Evolutionary conservation across 2,113 vertebrate genomes (phyloP), one percentile per base, ranked within the genome.

Genomic region (Opisthocomus hoazin): DNA sequence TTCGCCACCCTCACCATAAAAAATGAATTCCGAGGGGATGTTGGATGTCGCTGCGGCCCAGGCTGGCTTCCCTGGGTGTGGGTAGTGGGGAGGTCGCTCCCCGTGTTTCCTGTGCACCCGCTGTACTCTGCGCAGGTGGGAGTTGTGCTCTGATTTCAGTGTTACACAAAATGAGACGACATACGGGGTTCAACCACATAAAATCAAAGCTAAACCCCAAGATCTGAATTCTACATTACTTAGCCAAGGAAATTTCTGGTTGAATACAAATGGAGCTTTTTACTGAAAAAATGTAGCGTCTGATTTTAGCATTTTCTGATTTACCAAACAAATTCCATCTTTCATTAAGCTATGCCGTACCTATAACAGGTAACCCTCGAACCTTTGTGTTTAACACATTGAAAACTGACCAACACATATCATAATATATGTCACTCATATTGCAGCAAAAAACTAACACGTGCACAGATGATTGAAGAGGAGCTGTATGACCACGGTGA

Each of bases 171-270:
- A 58, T 41, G 27, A 69, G 50, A 64, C 36, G n/a, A 22, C 11
- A 5, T 9, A n/a, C 0, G 0, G 21, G 20, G 22, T n/a, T 82
- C 29, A 58, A 3, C 10, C 1, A 2, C 5, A 26, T 43, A 6
- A 71, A 45, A 60, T 6, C 2, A 3, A 65, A 94, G 41, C 21
- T 75, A 50, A 81, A 29, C 12, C 9, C 29, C 26, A 58, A 63
- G 32, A 54, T 61, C 32, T n/a, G 45, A 75, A 58, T 85, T 56
- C 4, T 12, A 0, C 2, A 0, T 61, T 56, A 16, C 48, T 85
- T 64, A 18, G 16, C 43, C 13, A 57, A 50, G 24, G 48, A 58
- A 34, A 48, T 86, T 51, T 73, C 24, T 16, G 68, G 21, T 2
- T 65, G 66, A 88, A 54, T 23, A 37, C 12, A 68, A 75, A 83